These are phyloP conservation scores for Muscicapa adusta DNA, from an alignment of 2,113 vertebrate genomes.

Conservation along the genomic window DNA sequence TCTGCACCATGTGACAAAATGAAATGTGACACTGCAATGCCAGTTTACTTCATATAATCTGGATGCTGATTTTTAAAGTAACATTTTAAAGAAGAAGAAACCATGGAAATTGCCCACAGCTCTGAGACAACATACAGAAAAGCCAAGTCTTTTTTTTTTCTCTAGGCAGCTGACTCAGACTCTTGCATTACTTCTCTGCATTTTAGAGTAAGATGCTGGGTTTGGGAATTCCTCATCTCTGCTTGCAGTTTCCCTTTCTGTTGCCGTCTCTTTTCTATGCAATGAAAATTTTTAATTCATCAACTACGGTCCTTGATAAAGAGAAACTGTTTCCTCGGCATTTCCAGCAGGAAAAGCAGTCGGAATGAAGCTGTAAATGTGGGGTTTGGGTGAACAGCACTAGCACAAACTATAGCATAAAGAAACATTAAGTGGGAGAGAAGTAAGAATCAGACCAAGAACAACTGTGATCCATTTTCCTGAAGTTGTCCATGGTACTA, in stretches of 20 bases:
- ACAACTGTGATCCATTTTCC: neutral
- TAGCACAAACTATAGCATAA: neutral
- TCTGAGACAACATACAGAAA: neutral
- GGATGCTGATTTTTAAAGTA: neutral
- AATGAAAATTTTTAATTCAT: neutral
- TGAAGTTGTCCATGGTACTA: neutral
- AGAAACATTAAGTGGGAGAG: neutral
- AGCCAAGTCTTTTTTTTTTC: neutral
- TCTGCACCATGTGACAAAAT: neutral
- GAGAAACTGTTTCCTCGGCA: neutral
- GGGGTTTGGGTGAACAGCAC: neutral
- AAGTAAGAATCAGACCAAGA: neutral
- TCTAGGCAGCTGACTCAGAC: neutral
- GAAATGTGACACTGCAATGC: neutral
- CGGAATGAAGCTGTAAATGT: neutral
- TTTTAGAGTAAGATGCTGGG: neutral
- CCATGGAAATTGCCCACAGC: neutral
- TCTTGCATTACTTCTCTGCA: neutral
- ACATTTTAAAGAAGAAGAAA: neutral
- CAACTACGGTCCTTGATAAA: neutral
- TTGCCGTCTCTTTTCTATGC: neutral
- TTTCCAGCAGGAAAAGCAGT: neutral
- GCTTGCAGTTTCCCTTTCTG: neutral
- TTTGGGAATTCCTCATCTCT: neutral
- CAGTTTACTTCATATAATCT: neutral